phyloP scores from a whole-genome alignment of 2,888 invertebrate species.

The Nudaria mundana region DNA sequence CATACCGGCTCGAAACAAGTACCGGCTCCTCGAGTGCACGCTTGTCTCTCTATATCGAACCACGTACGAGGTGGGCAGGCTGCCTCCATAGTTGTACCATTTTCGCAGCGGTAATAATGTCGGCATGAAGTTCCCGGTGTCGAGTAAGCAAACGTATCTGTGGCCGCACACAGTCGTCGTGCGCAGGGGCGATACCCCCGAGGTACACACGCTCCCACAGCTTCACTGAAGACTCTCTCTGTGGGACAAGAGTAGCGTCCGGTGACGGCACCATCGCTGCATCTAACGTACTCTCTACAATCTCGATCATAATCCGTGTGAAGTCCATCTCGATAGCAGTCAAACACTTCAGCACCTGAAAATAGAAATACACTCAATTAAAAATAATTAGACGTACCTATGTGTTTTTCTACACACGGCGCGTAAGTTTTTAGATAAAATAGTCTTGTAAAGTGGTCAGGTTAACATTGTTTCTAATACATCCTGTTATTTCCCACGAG shows the following conservation, averaged over 20 bases:
- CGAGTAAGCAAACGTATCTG: conserved; percentile 70
- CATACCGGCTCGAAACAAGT: conserved; percentile 83
- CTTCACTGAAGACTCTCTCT: conserved; percentile 68
- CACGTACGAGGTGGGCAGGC: conserved; percentile 77
- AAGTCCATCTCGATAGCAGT: conserved; percentile 65
- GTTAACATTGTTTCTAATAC: neutral
- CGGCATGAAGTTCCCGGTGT: conserved; percentile 80
- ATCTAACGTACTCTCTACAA: conserved; percentile 71
- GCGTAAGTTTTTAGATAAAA: neutral
- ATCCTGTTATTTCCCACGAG: neutral
- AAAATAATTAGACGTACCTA: neutral
- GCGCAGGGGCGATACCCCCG: conserved; percentile 59
- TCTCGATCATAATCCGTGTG: conserved; percentile 67
- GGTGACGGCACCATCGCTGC: conserved; percentile 49
- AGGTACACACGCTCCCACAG: conserved; percentile 63
- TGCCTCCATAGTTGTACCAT: conserved; percentile 68
- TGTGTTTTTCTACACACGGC: neutral
- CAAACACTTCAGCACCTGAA: conserved; percentile 52
- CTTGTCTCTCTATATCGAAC: conserved; percentile 79
- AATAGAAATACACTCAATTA: conserved; percentile 11
- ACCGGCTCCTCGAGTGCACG: conserved; percentile 76
- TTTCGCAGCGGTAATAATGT: conserved; percentile 80
- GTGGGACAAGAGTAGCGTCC: conserved; percentile 60
- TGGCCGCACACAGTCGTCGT: conserved; percentile 58
- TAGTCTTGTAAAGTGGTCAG: neutral